These are phyloP conservation scores for Eclectus roratus DNA, from an alignment of 2,113 vertebrate species.

Conservation along the genomic window DNA sequence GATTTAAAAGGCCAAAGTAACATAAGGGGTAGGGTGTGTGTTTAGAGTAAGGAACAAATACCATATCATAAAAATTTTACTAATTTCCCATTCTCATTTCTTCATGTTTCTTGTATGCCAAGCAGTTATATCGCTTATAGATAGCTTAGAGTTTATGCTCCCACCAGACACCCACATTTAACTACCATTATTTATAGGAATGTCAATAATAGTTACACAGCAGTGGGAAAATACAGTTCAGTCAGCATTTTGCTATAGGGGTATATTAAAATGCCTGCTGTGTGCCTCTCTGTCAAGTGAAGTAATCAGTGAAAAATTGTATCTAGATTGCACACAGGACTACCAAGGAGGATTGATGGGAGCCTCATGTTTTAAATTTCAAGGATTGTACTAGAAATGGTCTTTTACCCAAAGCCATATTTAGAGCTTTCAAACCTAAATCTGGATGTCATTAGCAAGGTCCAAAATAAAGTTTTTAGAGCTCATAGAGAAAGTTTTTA, in stretches of 20 bases:
- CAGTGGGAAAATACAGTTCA: background rate
- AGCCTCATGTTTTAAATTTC: background rate
- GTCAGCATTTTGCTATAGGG: background rate
- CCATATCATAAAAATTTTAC: background rate
- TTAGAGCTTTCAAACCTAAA: background rate
- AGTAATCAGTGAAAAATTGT: background rate
- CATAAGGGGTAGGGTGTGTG: accelerated
- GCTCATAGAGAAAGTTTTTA: background rate
- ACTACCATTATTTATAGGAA: background rate
- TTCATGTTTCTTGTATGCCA: background rate
- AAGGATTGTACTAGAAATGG: background rate
- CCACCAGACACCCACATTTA: background rate
- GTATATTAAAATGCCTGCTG: background rate
- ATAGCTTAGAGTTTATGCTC: background rate
- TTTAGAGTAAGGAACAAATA: background rate
- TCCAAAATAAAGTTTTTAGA: background rate
- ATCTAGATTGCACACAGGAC: background rate
- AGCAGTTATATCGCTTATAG: background rate
- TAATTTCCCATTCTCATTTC: background rate
- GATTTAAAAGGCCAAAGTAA: background rate
- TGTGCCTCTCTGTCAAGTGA: background rate
- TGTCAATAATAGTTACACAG: background rate
- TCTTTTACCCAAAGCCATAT: background rate
- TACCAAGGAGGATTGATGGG: background rate
- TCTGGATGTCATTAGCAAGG: background rate